phyloP scores from a whole-genome alignment of 2,888 invertebrate species.

The Cerastoderma edule region DNA sequence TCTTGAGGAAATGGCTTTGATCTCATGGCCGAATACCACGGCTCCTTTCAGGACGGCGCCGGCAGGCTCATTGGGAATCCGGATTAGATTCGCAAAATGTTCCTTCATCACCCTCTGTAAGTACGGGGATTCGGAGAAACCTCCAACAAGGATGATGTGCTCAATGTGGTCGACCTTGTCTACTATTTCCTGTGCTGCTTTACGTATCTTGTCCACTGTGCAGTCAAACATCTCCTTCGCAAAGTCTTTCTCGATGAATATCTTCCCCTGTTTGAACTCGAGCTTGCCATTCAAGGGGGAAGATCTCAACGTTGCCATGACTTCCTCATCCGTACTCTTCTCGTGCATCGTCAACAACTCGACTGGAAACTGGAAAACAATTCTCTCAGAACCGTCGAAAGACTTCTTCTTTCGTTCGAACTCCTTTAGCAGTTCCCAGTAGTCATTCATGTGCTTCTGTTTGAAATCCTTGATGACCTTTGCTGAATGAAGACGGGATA shows the following conservation, averaged over 20 bases:
- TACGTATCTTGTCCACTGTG: slow-evolving; percentile 23
- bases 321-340: neutral
- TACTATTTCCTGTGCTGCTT: neutral
- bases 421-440: slow-evolving; percentile 40
- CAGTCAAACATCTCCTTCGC: slow-evolving; percentile 34
- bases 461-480: slow-evolving; percentile 29
- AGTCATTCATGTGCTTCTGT: slow-evolving; percentile 28
- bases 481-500: slow-evolving; percentile 29
- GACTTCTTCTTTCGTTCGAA: slow-evolving; percentile 47
- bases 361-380: slow-evolving; percentile 36
- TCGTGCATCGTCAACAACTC: slow-evolving; percentile 27
- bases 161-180: slow-evolving; percentile 9
- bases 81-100: slow-evolving; percentile 13
- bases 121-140: slow-evolving; percentile 38
- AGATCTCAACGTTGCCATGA: slow-evolving; percentile 17
- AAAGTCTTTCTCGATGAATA: slow-evolving; percentile 15
- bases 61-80: slow-evolving; percentile 43
- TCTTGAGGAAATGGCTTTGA: slow-evolving; percentile 41
- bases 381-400: slow-evolving; percentile 35
- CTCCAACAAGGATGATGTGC: slow-evolving; percentile 40
- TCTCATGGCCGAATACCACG: slow-evolving; percentile 46
- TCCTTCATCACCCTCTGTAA: slow-evolving; percentile 26
- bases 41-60: slow-evolving; percentile 55
- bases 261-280: slow-evolving; percentile 39
- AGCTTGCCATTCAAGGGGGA: slow-evolving; percentile 21